These are phyloP conservation scores for Phaonia tiefii DNA, from an alignment of 2,888 invertebrate species.

Conservation along the genomic window DNA sequence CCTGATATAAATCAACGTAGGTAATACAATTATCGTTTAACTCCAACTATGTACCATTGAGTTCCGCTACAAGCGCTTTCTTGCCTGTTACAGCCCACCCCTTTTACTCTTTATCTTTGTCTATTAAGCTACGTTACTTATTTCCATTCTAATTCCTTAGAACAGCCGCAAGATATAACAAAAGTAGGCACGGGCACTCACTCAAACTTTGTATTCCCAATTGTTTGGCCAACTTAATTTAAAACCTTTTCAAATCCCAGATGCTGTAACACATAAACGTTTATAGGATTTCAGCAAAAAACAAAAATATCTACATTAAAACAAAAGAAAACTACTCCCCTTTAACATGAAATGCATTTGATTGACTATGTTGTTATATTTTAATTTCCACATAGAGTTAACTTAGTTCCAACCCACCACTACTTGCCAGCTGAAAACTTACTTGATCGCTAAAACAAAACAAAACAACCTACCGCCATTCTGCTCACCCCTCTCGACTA, in stretches of 20 bases:
- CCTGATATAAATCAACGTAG: too few relatives aligned
- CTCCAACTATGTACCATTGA: too few relatives aligned
- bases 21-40: too few relatives aligned
- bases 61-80: too few relatives aligned
- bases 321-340: not conserved
- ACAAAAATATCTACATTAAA: not conserved
- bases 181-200: conserved; percentile 17
- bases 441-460: too few relatives aligned
- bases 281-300: not conserved
- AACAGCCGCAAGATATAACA: not conserved
- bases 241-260: not conserved
- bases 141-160: too few relatives aligned
- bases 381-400: conserved; percentile 6
- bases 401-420: not conserved
- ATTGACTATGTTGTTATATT: conserved; percentile 37
- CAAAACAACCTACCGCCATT: too few relatives aligned
- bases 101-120: too few relatives aligned
- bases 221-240: not conserved
- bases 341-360: conserved; percentile 23
- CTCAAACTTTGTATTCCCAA: not conserved
- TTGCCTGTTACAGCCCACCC: too few relatives aligned
- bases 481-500: too few relatives aligned
- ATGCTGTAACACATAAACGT: not conserved
- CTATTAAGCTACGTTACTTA: too few relatives aligned
- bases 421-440: not conserved